Base-by-base conservation (phyloP, 1,140 invertebrate species). In the Diploscapter pachys region DNA sequence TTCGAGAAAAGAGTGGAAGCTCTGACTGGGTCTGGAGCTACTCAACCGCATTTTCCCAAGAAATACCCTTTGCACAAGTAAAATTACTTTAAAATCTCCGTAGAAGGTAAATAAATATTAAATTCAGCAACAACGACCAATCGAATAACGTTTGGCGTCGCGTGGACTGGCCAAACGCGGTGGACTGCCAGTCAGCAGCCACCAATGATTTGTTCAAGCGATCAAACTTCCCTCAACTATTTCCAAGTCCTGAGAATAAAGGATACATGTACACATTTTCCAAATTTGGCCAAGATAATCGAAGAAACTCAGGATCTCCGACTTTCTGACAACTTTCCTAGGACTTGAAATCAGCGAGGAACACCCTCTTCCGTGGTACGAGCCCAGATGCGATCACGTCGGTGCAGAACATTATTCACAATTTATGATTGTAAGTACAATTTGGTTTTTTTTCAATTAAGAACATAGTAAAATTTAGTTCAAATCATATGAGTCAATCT, bases 221-320 rank as follows among this genome's bases (percentile, higher is more conserved):
- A 4, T 59, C 71, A 6, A 65, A 54, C 1, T 56, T 78, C 3
- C 87, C 87, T 50, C 85, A 87, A 31, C 87, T 91, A 5, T 91
- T 91, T 85, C 86, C 92, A 75, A 89, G 90, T 2, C 90, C 91
- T 67, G 90, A 92, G 85, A 91, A 92, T 84, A 92, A 92, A 85
- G 91, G 91, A 70, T 90, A 90, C 85, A 88, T 89, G 91, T 76
- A n/a, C 71, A 66, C 63, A n/a, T 65, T 48, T 8, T 49, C 9
- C 56, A n/a, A 5, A 68, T n/a, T 68, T 68, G 13, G 8, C 1
- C 6, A 9, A 8, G 2, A 56, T 50, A 68, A 56, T 8, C 66
- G 5, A 59, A 13, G n/a, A 3, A 3, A 66, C 72, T 31, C 53
- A 76, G 75, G 54, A 85, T 88, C 5, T 85, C 85, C 63, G 82